Evolutionary conservation across 2,113 vertebrate species (phyloP), one percentile per base, ranked within the genome.

Genomic region (Tyrannus savana): DNA sequence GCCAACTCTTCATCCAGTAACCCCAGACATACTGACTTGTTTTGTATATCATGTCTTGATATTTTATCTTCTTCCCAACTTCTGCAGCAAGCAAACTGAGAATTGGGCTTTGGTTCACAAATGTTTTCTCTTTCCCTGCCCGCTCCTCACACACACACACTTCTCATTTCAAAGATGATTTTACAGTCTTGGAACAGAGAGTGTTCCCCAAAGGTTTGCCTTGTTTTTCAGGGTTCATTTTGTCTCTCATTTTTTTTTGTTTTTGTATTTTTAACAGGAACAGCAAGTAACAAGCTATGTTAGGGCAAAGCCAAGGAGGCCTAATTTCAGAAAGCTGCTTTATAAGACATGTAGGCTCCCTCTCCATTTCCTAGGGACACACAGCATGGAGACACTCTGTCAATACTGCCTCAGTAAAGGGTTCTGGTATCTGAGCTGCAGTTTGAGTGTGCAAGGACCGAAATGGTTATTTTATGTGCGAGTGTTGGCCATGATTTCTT

Each of bases 91-190:
- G 55, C 23, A 90, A 93, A 62, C 30, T 63, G 42, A 67, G 93
- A 77, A 23, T 59, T 4, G 42, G 46, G 14, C 42, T 89, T 14
- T 50, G 28, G 5, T 74, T 87, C 63, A 83, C 66, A 74, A 93
- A 24, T 7, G 6, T 19, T 49, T 76, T 75, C 30, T 77, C n/a
- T 19, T 71, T 80, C 31, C 12, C 28, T 5, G 1, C 7, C 19
- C 0, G 0, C 6, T 41, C 25, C 35, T 6, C 14, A 9, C 9
- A 46, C 16, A 74, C 21, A 66, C 0, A 1, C 9, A 47, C 30
- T 62, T 85, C 31, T 28, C 50, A 58, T 42, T 95, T 88, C 8
- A 15, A 93, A 88, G 25, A 6, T 83, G 39, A 82, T 87, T 79
- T 93, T n/a, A 89, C 18, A 59, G 27, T 77, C 58, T 63, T 72